These are phyloP conservation scores for Harmothoe impar DNA, from an alignment of 2,888 invertebrate species.

Conservation along the genomic window DNA sequence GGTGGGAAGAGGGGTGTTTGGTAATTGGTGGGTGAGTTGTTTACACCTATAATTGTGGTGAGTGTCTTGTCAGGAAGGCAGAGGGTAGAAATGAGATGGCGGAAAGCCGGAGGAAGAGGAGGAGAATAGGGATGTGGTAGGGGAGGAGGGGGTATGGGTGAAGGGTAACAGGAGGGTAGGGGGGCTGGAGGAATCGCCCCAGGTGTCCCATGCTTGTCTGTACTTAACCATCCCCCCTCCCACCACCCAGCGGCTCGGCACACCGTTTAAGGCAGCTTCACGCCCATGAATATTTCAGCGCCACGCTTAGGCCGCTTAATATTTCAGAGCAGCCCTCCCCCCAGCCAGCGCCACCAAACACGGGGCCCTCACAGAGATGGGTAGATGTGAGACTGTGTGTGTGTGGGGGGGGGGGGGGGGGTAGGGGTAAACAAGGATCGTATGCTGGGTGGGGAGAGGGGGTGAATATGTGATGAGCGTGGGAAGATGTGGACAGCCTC, in stretches of 20 bases:
- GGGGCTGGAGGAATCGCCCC: neutral
- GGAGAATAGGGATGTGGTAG: neutral
- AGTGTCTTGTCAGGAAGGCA: conserved; percentile 2
- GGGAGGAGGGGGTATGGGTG: neutral
- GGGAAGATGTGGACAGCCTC: neutral
- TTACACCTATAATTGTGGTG: conserved; percentile 23
- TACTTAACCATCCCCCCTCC: conserved; percentile 2
- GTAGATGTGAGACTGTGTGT: neutral
- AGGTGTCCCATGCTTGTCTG: conserved; percentile 17
- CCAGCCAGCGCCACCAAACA: neutral
- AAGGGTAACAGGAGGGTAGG: neutral
- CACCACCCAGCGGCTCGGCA: conserved; percentile 10
- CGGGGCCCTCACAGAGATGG: neutral
- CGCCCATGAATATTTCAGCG: conserved; percentile 46
- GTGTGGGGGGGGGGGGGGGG: neutral
- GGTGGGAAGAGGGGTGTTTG: neutral
- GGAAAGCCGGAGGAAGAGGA: neutral
- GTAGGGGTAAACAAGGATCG: neutral
- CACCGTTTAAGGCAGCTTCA: conserved; percentile 44
- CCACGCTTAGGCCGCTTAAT: conserved; percentile 42
- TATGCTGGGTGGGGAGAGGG: neutral
- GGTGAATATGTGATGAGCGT: conserved; percentile 1
- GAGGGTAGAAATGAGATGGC: neutral
- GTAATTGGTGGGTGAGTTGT: conserved; percentile 19
- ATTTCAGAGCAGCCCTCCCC: conserved; percentile 3